Base-by-base conservation (phyloP, 2,113 vertebrate species). In the Aptenodytes patagonicus region DNA sequence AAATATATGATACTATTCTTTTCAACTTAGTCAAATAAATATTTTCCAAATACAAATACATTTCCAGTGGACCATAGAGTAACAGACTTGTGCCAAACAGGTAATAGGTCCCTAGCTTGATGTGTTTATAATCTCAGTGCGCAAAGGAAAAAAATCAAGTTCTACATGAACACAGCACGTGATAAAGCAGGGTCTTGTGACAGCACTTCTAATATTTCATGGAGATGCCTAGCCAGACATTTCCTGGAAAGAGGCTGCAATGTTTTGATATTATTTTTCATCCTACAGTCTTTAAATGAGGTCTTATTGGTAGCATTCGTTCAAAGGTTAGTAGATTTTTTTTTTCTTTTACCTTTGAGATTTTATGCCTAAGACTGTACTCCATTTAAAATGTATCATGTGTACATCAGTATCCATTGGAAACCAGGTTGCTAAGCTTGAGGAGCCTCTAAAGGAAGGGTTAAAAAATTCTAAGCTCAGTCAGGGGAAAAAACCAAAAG, bases 401-500 rank as follows among this genome's bases (percentile, higher is more conserved):
- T 28, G 25, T 65, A 32, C 28, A 32, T 40, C 16, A 36, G 21
- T 61, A 44, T 44, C 66, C 40, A 4, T 11, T 26, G 68, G 77
- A 75, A 81, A 62, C 4, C 20, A 64, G 18, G 18, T 25, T 70
- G n/a, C 55, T 76, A 22, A 64, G 11, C 13, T 66, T 9, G 8
- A 28, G 55, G 34, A 65, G 5, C 9, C 31, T 60, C 18, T 51
- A 34, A 72, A 72, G 13, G 22, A 72, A 54, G 13, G 12, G 13
- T 64, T 82, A 78, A 86, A 78, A 69, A 40, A 36, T 70, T 70
- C 46, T 11, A 46, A n/a, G 15, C 9, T 78, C 17, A 44, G 22
- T 69, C 3, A 4, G 16, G 21, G 5, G 6, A 2, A 1, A 4
- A 22, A 2, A 26, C 6, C 20, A 20, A 8, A 44, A 21, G 10